Percentiles rank a stretch among this genome's conserved stretches.
Evolutionary conservation across 2,113 vertebrate species (phyloP).

Genomic region (Athene cunicularia): DNA sequence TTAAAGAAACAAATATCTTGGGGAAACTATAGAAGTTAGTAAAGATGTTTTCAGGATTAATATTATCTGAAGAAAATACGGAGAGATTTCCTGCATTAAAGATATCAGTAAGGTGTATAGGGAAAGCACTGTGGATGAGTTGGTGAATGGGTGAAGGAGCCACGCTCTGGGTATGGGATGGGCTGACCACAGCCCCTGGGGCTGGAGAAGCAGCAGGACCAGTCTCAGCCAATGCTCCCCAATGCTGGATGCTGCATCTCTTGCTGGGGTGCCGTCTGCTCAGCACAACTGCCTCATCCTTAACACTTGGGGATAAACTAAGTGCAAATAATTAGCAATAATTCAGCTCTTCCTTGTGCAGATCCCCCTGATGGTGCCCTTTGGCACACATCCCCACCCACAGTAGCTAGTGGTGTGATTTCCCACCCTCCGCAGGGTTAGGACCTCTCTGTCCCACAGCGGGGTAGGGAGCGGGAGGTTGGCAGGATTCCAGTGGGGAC

Average conservation of each 20-base stretch:
- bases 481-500: slow-evolving; percentile 33
- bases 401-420: not conserved
- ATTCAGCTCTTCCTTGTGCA: not conserved
- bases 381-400: not conserved
- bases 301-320: not conserved
- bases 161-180: fast-evolving
- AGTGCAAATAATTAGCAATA: not conserved
- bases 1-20: not conserved
- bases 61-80: not conserved
- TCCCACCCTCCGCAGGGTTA: not conserved
- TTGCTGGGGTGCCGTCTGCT: not conserved
- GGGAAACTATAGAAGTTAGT: not conserved
- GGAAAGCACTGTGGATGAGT: not conserved
- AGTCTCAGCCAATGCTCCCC: not conserved
- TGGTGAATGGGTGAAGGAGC: not conserved
- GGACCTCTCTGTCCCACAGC: not conserved
- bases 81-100: not conserved
- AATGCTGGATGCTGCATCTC: not conserved
- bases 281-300: not conserved
- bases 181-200: fast-evolving
- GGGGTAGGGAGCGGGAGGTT: not conserved
- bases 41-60: not conserved
- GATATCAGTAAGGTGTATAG: not conserved
- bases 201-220: not conserved
- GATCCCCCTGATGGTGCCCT: not conserved